Evolutionary conservation across 1,140 invertebrate species (phyloP).

Genomic region (Venustaconcha ellipsiformis): DNA sequence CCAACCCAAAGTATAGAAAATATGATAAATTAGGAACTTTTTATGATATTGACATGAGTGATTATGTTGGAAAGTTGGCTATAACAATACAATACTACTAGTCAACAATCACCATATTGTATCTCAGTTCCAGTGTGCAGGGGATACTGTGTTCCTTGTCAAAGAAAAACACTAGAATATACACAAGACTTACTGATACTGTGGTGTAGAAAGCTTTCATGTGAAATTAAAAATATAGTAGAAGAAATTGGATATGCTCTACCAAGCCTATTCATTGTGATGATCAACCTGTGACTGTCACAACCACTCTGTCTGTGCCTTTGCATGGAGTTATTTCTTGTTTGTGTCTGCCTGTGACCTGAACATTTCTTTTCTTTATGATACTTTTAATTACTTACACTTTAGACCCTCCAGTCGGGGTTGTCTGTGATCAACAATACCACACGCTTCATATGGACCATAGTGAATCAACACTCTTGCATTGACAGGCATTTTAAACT

Average conservation of each 20-base stretch:
- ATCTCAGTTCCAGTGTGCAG: too few relatives aligned
- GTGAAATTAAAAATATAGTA: not conserved
- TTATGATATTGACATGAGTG: too few relatives aligned
- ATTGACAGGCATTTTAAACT: constrained; percentile 36
- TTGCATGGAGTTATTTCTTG: not conserved
- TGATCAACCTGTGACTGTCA: not conserved
- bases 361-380: not conserved
- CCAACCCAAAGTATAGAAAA: too few relatives aligned
- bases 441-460: constrained; percentile 52
- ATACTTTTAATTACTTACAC: constrained; percentile 27
- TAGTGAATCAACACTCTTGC: constrained; percentile 49
- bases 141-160: too few relatives aligned
- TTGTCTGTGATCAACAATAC: constrained; percentile 43
- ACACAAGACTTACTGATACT: too few relatives aligned
- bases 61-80: too few relatives aligned
- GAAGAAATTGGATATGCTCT: not conserved
- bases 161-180: too few relatives aligned
- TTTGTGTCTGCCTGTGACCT: not conserved
- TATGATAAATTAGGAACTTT: too few relatives aligned
- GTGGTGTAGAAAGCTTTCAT: not conserved
- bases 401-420: constrained; percentile 44
- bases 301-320: not conserved
- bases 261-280: not conserved
- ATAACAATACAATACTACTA: too few relatives aligned
- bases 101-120: too few relatives aligned